phyloP scores from a whole-genome alignment of 2,888 invertebrate species.

The Acheta domesticus region DNA sequence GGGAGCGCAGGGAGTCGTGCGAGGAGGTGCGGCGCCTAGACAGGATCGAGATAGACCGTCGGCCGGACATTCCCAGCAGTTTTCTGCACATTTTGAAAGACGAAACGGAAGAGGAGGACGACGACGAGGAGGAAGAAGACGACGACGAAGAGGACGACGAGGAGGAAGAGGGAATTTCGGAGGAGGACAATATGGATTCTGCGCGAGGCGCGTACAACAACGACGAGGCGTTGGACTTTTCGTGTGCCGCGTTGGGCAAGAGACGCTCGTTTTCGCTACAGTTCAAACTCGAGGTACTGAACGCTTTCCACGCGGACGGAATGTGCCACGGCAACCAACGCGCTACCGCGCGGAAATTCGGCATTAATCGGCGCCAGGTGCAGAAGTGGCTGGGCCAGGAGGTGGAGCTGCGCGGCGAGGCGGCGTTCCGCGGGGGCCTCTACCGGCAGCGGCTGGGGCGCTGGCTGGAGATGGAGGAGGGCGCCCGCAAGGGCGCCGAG shows the following conservation, averaged over 20 bases:
- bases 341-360: constrained; percentile 52
- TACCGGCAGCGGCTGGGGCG: constrained; percentile 47
- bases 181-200: constrained; percentile 39
- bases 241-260: constrained; percentile 41
- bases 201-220: constrained; percentile 28
- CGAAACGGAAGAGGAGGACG: constrained; percentile 22
- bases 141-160: constrained; percentile 32
- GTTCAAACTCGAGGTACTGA: constrained; percentile 51
- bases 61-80: constrained; percentile 27
- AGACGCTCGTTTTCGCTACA: constrained; percentile 51
- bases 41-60: background rate
- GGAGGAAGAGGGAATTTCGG: constrained; percentile 37
- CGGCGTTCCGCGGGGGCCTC: constrained; percentile 41
- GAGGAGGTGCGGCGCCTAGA: constrained; percentile 12
- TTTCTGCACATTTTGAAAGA: constrained; percentile 31
- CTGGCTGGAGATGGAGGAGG: constrained; percentile 36
- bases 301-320: constrained; percentile 50
- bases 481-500: background rate
- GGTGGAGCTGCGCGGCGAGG: constrained; percentile 46
- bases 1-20: background rate
- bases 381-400: constrained; percentile 54
- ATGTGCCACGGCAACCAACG: constrained; percentile 51
- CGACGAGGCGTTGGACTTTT: constrained; percentile 42
- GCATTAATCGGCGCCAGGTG: constrained; percentile 53
- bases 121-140: constrained; percentile 36